phyloP scores from a whole-genome alignment of 1,140 invertebrate genomes.

The Parapsyche elsis region DNA sequence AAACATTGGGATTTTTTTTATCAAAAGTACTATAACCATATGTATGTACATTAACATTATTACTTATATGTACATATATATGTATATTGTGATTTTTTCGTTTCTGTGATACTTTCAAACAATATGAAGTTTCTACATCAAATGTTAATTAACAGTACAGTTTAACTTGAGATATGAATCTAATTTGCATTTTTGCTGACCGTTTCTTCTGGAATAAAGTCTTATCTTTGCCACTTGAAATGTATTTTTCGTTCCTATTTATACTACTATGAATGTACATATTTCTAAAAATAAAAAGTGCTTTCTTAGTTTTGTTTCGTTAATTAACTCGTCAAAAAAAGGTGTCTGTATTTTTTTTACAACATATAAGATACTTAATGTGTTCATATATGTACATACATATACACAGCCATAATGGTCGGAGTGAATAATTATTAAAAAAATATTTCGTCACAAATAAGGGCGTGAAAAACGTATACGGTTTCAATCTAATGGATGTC shows the following conservation, averaged over 20 bases:
- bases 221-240: background rate
- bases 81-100: background rate
- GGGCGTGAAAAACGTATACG: no score
- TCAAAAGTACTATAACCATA: no score
- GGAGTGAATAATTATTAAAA: no score
- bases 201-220: background rate
- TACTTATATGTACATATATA: background rate
- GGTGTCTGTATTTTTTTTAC: no score
- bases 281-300: background rate
- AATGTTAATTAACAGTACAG: background rate
- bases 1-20: no score
- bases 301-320: no score
- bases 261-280: background rate
- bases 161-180: slow-evolving; percentile 9
- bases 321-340: no score
- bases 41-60: no score
- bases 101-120: background rate
- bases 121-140: background rate
- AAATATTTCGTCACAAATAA: no score
- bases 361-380: no score
- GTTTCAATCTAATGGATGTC: no score
- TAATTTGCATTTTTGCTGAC: slow-evolving; percentile 21
- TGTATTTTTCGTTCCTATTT: background rate
- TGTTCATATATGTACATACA: background rate
- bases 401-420: no score